Evolutionary conservation across 1,140 invertebrate species (phyloP).

Genomic region (Scaptomyza pallida): DNA sequence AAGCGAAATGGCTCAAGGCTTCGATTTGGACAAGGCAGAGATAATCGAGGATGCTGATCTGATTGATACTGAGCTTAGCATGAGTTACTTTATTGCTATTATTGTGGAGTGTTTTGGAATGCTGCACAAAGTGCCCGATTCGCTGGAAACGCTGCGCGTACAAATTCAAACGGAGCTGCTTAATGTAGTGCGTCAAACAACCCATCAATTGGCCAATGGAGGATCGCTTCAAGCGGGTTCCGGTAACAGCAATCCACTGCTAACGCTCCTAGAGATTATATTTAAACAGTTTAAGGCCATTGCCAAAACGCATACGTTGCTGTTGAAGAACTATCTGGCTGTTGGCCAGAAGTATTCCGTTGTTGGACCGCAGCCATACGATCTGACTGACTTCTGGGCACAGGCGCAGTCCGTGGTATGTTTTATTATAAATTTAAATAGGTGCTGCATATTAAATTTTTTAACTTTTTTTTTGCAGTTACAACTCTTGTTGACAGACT

Average conservation of each 20-base stretch:
- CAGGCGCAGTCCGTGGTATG: slow-evolving; percentile 94
- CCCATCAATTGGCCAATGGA: slow-evolving; percentile 89
- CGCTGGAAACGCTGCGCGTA: slow-evolving; percentile 92
- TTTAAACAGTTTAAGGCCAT: slow-evolving; percentile 91
- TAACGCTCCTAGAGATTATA: slow-evolving; percentile 87
- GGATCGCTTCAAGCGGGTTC: slow-evolving; percentile 51
- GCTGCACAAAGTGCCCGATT: slow-evolving; percentile 92
- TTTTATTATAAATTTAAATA: slow-evolving; percentile 27
- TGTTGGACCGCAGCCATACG: slow-evolving; percentile 87
- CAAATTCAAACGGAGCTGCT: slow-evolving; percentile 92
- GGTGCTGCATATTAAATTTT: background rate
- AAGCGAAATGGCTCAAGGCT: slow-evolving; percentile 83
- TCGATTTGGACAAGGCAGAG: slow-evolving; percentile 80
- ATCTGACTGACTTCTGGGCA: slow-evolving; percentile 93
- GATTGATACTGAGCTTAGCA: slow-evolving; percentile 88
- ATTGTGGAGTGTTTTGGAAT: slow-evolving; percentile 94
- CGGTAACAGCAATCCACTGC: slow-evolving; percentile 82
- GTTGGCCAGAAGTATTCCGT: slow-evolving; percentile 86
- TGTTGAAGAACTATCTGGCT: slow-evolving; percentile 87
- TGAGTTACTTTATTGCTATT: slow-evolving; percentile 90
- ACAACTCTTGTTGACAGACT: slow-evolving; percentile 91
- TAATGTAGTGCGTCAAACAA: slow-evolving; percentile 90
- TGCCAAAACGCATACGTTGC: slow-evolving; percentile 88
- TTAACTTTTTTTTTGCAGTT: slow-evolving; percentile 86
- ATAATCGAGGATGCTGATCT: slow-evolving; percentile 87